Conservation (phyloP, 2,797 vertebrate genomes). For the Chelon auratus region DNA sequence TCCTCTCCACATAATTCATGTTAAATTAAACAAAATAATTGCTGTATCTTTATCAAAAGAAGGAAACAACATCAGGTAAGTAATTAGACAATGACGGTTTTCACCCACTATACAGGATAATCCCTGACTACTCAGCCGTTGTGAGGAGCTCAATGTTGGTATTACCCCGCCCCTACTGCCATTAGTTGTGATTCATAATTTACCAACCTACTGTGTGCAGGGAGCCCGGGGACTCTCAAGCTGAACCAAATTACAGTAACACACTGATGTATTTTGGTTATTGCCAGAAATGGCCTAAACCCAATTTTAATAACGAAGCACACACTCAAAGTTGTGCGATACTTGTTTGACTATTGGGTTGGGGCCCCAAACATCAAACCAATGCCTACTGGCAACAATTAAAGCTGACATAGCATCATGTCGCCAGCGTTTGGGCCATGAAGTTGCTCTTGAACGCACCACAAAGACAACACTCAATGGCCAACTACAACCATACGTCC, state of each 20-base stretch:
- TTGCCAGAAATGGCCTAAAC: neutral
- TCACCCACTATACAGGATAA: neutral
- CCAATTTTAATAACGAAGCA: constrained; percentile 4
- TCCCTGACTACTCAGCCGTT: neutral
- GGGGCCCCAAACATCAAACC: too few relatives aligned
- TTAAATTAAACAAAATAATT: constrained; percentile 49
- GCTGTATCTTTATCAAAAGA: neutral
- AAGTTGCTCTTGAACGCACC: too few relatives aligned
- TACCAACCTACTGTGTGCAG: neutral
- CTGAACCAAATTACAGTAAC: constrained; percentile 27
- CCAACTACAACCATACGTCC: too few relatives aligned
- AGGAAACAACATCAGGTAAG: constrained; percentile 8
- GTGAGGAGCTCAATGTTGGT: neutral
- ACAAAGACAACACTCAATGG: too few relatives aligned
- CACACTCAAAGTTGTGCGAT: neutral
- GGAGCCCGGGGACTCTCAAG: constrained; percentile 3
- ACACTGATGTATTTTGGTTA: neutral
- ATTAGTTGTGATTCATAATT: constrained; percentile 43
- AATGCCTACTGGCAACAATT: too few relatives aligned
- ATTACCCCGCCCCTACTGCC: neutral
- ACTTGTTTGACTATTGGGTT: too few relatives aligned
- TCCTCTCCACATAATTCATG: constrained; percentile 42
- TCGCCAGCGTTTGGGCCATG: too few relatives aligned
- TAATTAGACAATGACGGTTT: constrained; percentile 14
- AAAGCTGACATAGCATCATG: too few relatives aligned